Base-by-base conservation (phyloP, 2,797 vertebrate genomes). In the Anomalospiza imberbis region DNA sequence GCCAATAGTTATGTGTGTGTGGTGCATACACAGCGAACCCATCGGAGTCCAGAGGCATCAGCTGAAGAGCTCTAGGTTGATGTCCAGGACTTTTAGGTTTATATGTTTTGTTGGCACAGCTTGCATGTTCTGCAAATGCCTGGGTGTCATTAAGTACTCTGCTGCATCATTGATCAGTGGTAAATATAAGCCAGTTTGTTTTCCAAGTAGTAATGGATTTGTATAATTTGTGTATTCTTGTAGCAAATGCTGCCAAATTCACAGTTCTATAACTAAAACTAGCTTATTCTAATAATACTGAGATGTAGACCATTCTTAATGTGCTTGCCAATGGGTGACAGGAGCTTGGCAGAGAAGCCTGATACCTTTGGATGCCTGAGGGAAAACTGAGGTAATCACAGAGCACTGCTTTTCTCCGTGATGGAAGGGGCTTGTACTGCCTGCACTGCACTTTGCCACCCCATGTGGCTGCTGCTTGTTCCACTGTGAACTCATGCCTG, bases 161-260 rank as follows among this genome's bases (percentile, higher is more conserved):
- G 40, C 58, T 68, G 47, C 68, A 50, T 86, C 89, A 81, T 58
- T 86, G 89, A 95, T 90, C 54, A 90, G 44, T 8, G 14, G 77
- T 93, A 86, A 91, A 91, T 86, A 76, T 10, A 88, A 88, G 83
- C 73, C 60, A 86, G 70, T 91, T 96, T 90, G 85, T 94, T 95
- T 95, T 91, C 88, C 73, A 90, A 70, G 53, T 83, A 81, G 90
- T 81, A 90, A 96, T 91, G 90, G 90, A 96, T 94, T 86, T 57
- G 60, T 94, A 31, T 77, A 40, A 75, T 88, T 91, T 90, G 85
- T 94, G 55, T 84, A 44, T 29, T 66, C 76, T 90, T 86, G 77
- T 88, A 94, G 91, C 76, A 60, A 60, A 20, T 90, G 51, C 58
- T 84, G 91, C 88, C 93, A 96, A 73, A 86, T 86, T 78, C 76